These are phyloP conservation scores for Orius laevigatus DNA, from an alignment of 1,140 invertebrate genomes.

Conservation along the genomic window DNA sequence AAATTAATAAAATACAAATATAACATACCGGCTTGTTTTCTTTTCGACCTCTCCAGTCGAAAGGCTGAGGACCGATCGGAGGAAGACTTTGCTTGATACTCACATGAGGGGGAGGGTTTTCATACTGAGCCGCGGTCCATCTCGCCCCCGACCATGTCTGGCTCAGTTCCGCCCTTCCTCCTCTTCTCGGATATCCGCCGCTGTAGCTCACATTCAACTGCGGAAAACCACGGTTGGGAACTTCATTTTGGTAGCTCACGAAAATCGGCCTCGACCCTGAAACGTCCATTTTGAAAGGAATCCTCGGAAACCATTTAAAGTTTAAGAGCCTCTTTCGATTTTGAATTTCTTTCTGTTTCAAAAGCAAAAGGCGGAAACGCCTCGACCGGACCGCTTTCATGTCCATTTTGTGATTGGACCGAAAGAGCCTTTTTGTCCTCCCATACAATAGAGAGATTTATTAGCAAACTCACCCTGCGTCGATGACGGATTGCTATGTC, in stretches of 20 bases:
- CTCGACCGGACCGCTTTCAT: too few relatives aligned
- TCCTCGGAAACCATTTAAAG: neutral
- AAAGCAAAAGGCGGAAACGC: too few relatives aligned
- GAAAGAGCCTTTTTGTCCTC: neutral
- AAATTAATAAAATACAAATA: neutral
- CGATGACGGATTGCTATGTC: slow-evolving; percentile 8
- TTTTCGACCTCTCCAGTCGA: slow-evolving; percentile 2
- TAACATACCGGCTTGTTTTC: slow-evolving; percentile 1
- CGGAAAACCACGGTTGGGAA: slow-evolving; percentile 11
- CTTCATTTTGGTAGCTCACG: too few relatives aligned
- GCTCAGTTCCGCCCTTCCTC: slow-evolving; percentile 5
- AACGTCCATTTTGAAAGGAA: neutral
- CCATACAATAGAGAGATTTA: neutral
- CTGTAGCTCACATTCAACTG: slow-evolving; percentile 11
- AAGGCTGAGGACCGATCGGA: slow-evolving; percentile 2
- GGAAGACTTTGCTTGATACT: slow-evolving; percentile 13
- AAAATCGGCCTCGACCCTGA: neutral
- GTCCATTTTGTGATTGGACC: neutral
- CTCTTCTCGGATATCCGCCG: neutral
- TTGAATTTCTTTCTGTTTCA: neutral
- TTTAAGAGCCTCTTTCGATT: neutral
- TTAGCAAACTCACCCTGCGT: neutral
- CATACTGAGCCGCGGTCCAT: slow-evolving; percentile 1
- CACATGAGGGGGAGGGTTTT: slow-evolving; percentile 12
- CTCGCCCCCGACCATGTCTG: slow-evolving; percentile 14